These are phyloP conservation scores for Ceratotherium simum DNA, from an alignment of 2,113 vertebrate genomes.

Conservation along the genomic window DNA sequence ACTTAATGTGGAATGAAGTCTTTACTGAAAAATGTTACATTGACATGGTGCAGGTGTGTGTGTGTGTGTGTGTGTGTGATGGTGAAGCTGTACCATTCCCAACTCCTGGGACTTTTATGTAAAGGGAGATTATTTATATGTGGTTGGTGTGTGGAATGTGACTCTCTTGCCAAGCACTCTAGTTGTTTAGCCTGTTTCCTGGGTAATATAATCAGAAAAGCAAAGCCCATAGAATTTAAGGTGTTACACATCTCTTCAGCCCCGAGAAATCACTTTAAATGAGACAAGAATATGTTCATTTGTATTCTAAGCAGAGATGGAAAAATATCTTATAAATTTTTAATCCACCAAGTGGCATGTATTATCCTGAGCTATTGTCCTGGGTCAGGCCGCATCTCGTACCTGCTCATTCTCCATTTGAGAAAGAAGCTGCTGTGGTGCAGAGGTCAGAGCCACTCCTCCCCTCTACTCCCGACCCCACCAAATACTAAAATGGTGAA, in stretches of 20 bases:
- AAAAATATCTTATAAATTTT: constrained; percentile 77
- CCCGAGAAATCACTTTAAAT: constrained; percentile 74
- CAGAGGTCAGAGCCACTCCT: neutral
- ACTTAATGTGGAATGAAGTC: neutral
- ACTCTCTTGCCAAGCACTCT: constrained; percentile 63
- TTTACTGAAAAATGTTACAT: constrained; percentile 74
- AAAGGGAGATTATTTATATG: constrained; percentile 58
- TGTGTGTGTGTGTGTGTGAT: neutral
- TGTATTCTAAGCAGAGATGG: constrained; percentile 79
- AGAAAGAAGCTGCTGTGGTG: neutral
- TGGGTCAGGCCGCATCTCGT: constrained; percentile 31
- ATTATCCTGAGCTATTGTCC: constrained; percentile 52
- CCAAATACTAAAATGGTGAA: neutral
- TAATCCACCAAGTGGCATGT: constrained; percentile 66
- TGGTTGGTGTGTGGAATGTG: constrained; percentile 71
- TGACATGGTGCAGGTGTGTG: constrained; percentile 50
- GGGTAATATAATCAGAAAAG: constrained; percentile 76
- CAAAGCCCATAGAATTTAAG: constrained; percentile 71
- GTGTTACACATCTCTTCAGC: constrained; percentile 71
- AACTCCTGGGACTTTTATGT: constrained; percentile 65
- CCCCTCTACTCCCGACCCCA: neutral
- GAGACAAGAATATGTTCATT: constrained; percentile 73
- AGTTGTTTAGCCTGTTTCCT: constrained; percentile 73
- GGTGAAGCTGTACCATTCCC: neutral
- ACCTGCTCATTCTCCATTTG: neutral